phyloP scores from a whole-genome alignment of 2,888 invertebrate genomes.

The Sarcophaga rosellei region DNA sequence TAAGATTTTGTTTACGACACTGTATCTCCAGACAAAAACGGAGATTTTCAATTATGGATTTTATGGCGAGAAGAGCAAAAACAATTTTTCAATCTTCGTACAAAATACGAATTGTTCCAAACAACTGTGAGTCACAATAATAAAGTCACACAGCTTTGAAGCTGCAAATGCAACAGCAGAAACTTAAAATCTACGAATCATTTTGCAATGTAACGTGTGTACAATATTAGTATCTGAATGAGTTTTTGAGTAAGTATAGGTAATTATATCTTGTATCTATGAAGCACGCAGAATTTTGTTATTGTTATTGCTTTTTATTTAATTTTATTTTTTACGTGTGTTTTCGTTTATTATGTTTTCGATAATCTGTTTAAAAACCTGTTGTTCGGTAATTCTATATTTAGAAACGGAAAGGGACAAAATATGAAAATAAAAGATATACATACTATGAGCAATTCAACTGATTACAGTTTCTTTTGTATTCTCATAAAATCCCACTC shows the following conservation, averaged over 20 bases:
- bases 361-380: conserved; percentile 37
- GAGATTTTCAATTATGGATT: conserved; percentile 51
- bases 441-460: not conserved
- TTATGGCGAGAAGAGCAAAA: not conserved
- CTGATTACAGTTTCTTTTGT: not conserved
- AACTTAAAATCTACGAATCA: conserved; percentile 15
- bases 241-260: conserved; percentile 1
- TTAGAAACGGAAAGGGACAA: conserved; percentile 46
- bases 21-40: conserved; percentile 36
- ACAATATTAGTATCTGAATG: too few species aligned
- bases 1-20: conserved; percentile 44
- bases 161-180: not conserved
- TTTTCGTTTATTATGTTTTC: conserved; percentile 33
- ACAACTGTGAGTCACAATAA: conserved; percentile 49
- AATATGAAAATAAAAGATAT: not conserved
- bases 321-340: conserved; percentile 4
- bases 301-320: not conserved
- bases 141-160: too few species aligned
- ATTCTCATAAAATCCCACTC: conserved; percentile 35
- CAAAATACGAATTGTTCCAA: conserved; percentile 46
- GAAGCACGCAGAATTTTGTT: conserved; percentile 36
- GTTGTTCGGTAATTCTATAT: conserved; percentile 50
- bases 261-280: conserved; percentile 38
- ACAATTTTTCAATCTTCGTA: conserved; percentile 6
- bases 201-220: conserved; percentile 29